These are phyloP conservation scores for Bugulina stolonifera DNA, from an alignment of 2,888 invertebrate species.

Conservation along the genomic window DNA sequence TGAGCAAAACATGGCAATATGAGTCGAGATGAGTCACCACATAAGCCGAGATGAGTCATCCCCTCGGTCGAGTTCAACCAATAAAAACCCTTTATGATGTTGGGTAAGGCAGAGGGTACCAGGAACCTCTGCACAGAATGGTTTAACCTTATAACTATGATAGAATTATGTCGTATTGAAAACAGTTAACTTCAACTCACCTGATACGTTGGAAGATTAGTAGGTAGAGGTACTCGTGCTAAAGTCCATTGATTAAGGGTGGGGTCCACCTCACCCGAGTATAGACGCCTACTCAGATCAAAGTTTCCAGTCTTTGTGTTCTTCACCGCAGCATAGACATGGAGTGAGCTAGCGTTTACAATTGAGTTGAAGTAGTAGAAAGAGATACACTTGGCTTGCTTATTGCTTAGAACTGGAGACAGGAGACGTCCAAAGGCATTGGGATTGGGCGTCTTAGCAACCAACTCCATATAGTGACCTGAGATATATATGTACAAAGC, in stretches of 20 bases:
- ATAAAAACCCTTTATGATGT: too few species aligned
- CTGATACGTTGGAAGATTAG: background rate
- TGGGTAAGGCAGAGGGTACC: too few species aligned
- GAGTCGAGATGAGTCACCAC: too few species aligned
- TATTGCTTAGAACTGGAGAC: background rate
- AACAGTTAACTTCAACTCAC: background rate
- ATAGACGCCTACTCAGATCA: background rate
- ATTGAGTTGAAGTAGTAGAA: slow-evolving; percentile 15
- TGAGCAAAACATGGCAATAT: too few species aligned
- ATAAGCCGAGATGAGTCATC: too few species aligned
- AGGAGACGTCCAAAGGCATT: background rate
- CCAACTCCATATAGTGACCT: slow-evolving; percentile 21
- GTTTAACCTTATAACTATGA: too few species aligned
- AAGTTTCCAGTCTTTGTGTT: background rate
- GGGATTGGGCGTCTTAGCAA: background rate
- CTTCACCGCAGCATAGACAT: slow-evolving; percentile 9
- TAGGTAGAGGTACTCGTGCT: slow-evolving; percentile 12
- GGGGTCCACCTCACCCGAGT: slow-evolving; percentile 19
- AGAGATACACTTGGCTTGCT: background rate
- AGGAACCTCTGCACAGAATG: too few species aligned
- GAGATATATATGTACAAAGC: too few species aligned
- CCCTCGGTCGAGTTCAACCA: too few species aligned
- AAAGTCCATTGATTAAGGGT: background rate
- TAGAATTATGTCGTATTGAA: too few species aligned
- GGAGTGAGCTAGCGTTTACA: slow-evolving; percentile 4